These are phyloP conservation scores for Alethe diademata DNA, from an alignment of 2,113 vertebrate genomes.

Conservation along the genomic window DNA sequence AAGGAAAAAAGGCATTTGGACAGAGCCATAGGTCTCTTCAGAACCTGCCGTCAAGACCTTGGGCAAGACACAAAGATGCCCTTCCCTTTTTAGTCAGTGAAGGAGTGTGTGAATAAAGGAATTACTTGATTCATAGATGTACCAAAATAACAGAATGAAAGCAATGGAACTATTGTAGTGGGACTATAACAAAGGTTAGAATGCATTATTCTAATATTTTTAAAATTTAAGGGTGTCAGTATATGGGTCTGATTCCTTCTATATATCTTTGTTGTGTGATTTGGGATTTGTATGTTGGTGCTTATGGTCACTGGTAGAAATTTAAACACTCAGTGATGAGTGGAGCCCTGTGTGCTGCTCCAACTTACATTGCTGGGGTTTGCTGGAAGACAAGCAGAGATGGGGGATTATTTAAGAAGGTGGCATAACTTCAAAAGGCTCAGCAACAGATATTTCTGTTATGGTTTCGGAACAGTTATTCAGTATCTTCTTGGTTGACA, in stretches of 20 bases:
- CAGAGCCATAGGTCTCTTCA: neutral
- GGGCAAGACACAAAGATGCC: neutral
- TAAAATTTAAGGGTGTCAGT: neutral
- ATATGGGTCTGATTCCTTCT: neutral
- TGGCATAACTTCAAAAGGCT: neutral
- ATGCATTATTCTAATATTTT: neutral
- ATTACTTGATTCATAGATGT: neutral
- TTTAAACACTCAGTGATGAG: fast-evolving
- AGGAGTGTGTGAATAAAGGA: neutral
- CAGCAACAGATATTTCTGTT: neutral
- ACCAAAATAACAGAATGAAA: neutral
- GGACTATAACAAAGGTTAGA: neutral
- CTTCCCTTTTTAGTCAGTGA: neutral
- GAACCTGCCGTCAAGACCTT: neutral
- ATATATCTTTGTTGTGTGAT: neutral
- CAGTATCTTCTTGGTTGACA: neutral
- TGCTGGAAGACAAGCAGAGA: neutral
- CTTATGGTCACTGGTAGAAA: neutral
- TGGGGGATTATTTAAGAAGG: neutral
- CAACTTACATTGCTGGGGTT: neutral
- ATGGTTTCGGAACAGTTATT: neutral
- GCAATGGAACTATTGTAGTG: fast-evolving
- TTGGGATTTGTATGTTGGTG: neutral
- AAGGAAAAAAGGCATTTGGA: neutral
- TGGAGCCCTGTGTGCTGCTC: neutral